Evolutionary conservation across 2,797 vertebrate species (phyloP), one percentile per base, ranked within the genome.

Genomic region (Dallia pectoralis): DNA sequence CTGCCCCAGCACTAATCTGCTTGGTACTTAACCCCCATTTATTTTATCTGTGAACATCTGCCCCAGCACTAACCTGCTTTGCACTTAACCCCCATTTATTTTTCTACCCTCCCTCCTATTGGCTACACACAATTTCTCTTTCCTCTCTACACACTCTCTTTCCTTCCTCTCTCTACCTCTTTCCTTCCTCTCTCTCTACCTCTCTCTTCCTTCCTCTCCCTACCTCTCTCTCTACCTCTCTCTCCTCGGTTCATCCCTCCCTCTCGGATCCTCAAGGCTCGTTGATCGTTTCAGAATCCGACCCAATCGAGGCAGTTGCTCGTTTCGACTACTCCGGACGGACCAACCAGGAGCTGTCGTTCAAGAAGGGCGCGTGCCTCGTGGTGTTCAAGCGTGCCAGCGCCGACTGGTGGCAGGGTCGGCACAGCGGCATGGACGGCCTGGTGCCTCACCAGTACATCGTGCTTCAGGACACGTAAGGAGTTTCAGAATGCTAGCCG

Each of bases 391-490:
- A 95, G 75, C 90, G 97, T 4, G 96, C 95, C 48, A 97, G 97
- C 0, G 96, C 96, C 0, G 97, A 98, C 90, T 98, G 97, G 97
- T 98, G 97, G 97, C 95, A 97, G 88, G 97, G 97, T 1, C 89
- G 94, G 5, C 95, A 97, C 89, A 96, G 96, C 0, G 95, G 96
- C 16, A 81, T 94, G 16, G 94, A 96, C 0, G 97, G 97, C 64
- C 94, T 98, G 71, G 94, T 98, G 77, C 95, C 97, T 0, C 97
- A 98, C 78, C 96, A 98, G 91, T 98, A 98, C 87, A 97, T 98
- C 63, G 92, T 96, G 77, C 87, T 98, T 63, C 96, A 96, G 85
- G 97, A 98, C 92, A 93, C 85, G 97, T 98, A 95, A 68, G 4
- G 19, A 68, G n/a, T 25, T 32, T 30, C 61, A 63, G 59, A 62